Conservation (phyloP, 1,140 invertebrate species). For the Drosophila santomea region DNA sequence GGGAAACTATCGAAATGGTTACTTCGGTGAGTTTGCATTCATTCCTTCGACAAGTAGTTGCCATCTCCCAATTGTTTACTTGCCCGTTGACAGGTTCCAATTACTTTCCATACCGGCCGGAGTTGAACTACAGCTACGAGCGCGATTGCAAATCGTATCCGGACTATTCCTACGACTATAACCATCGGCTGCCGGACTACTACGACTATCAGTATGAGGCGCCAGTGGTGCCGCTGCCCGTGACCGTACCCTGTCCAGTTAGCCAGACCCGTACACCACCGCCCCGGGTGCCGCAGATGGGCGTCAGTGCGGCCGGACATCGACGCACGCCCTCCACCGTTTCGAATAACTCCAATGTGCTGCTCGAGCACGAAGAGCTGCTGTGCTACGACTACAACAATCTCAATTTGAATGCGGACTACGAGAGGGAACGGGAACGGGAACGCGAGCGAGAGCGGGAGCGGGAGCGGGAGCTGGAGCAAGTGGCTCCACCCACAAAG, state of each 20-base stretch:
- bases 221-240: slow-evolving; percentile 37
- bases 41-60: no score
- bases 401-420: slow-evolving; percentile 73
- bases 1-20: slow-evolving; percentile 72
- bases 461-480: slow-evolving; percentile 8
- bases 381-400: slow-evolving; percentile 85
- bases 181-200: slow-evolving; percentile 78
- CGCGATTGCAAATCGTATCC: slow-evolving; percentile 84
- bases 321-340: slow-evolving; percentile 79
- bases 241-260: slow-evolving; percentile 16
- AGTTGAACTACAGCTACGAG: slow-evolving; percentile 77
- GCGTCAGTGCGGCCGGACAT: slow-evolving; percentile 74
- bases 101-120: slow-evolving; percentile 82
- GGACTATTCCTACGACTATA: slow-evolving; percentile 83
- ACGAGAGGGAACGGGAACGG: slow-evolving; percentile 43
- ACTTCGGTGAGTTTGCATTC: slow-evolving; percentile 66
- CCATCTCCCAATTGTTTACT: background rate
- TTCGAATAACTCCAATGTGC: slow-evolving; percentile 82
- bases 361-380: slow-evolving; percentile 85
- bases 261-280: slow-evolving; percentile 73
- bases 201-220: slow-evolving; percentile 77
- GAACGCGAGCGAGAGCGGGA: slow-evolving; percentile 10
- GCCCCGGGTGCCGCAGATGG: slow-evolving; percentile 81
- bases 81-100: slow-evolving; percentile 66
- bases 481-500: slow-evolving; percentile 54